phyloP scores from a whole-genome alignment of 1,140 invertebrate genomes.

The Chelonus insularis region DNA sequence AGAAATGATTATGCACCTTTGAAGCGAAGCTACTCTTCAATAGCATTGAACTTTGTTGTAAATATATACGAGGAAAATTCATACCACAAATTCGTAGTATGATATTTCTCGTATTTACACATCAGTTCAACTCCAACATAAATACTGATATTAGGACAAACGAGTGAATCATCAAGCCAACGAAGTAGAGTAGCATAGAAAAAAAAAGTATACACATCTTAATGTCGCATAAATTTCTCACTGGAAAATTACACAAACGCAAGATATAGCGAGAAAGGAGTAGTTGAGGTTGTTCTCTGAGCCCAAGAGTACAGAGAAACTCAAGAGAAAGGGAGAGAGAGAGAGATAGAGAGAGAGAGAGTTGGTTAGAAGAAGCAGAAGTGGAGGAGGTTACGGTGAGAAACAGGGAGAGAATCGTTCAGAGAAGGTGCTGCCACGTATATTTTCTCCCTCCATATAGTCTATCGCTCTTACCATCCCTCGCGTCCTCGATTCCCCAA shows the following conservation, averaged over 20 bases:
- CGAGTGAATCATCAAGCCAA: background rate
- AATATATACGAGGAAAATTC: no score
- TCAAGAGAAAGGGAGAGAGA: background rate
- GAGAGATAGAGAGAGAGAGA: background rate
- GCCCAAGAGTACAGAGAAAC: background rate
- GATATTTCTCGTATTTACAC: no score
- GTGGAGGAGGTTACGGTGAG: constrained; percentile 8
- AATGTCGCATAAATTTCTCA: constrained; percentile 61
- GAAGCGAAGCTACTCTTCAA: no score
- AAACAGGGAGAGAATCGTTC: constrained; percentile 11
- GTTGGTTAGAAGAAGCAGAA: constrained; percentile 15
- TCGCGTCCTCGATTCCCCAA: constrained; percentile 12
- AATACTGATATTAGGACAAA: constrained; percentile 38
- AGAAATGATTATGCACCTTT: no score
- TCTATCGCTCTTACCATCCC: constrained; percentile 23
- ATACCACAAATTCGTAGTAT: no score
- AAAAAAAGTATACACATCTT: constrained; percentile 56
- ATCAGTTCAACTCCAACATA: no score
- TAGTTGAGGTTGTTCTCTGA: constrained; percentile 1
- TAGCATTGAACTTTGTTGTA: no score
- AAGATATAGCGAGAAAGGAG: constrained; percentile 41
- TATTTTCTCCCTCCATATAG: constrained; percentile 46
- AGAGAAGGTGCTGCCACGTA: constrained; percentile 37
- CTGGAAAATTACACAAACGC: constrained; percentile 61
- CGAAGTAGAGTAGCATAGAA: constrained; percentile 28